A percentile compares a stretch with the other conserved stretches of the same genome.
Conservation (phyloP, 2,888 invertebrate genomes). For the Taenaris catops region DNA sequence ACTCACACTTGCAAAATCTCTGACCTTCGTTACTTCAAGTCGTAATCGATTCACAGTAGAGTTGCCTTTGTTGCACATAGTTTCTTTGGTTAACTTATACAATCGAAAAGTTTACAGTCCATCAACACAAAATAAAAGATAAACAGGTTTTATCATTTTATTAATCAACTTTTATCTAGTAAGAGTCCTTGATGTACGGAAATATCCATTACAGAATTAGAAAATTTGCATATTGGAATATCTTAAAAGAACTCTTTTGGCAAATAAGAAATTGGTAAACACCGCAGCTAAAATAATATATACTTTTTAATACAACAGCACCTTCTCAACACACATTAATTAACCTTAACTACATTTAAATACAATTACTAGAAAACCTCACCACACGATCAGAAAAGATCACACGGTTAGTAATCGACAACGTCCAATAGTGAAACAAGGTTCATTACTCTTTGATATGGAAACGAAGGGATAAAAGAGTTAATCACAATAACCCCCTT, state of each 20-base stretch:
- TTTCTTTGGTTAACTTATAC: no score
- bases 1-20: constrained; percentile 69
- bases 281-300: no score
- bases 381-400: constrained; percentile 38
- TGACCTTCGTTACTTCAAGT: constrained; percentile 71
- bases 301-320: no score
- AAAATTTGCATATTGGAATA: constrained; percentile 20
- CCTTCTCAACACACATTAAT: no score
- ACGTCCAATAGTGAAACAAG: constrained; percentile 68
- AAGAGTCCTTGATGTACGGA: constrained; percentile 17
- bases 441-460: constrained; percentile 79
- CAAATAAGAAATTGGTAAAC: constrained; percentile 8
- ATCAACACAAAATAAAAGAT: no score
- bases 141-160: no score
- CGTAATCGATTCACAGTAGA: constrained; percentile 67
- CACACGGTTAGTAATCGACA: constrained; percentile 69
- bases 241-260: neutral
- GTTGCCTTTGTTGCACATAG: constrained; percentile 60
- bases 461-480: constrained; percentile 79
- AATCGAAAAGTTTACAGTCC: no score
- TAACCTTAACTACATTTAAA: no score
- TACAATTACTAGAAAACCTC: constrained; percentile 11
- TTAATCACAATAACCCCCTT: constrained; percentile 77
- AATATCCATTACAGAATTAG: constrained; percentile 6
- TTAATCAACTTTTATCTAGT: constrained; percentile 23